Conservation (phyloP, 2,797 vertebrate genomes). For the Microchirus variegatus region DNA sequence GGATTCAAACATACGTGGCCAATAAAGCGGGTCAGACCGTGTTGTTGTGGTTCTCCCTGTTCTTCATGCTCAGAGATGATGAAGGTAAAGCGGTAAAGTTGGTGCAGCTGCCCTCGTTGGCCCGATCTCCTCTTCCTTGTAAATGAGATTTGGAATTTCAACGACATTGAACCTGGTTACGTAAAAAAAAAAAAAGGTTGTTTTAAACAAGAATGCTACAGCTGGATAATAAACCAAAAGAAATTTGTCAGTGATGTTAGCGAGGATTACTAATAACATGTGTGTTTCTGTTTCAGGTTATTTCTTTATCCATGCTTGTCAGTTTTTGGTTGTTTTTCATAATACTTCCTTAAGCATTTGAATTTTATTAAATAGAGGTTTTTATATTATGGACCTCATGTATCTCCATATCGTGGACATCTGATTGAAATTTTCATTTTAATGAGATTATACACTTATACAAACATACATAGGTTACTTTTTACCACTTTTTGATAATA, state of each 20-base stretch:
- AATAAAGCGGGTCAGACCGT: neutral
- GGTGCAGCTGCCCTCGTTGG: conserved; percentile 40
- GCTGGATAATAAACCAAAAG: neutral
- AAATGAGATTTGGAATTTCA: conserved; percentile 24
- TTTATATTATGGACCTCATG: no score
- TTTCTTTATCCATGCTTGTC: neutral
- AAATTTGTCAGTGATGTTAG: neutral
- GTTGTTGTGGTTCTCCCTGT: conserved; percentile 28
- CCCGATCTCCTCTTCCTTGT: neutral
- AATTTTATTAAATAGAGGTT: no score
- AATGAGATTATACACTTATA: no score
- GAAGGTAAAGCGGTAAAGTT: conserved; percentile 35
- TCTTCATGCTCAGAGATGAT: conserved; percentile 16
- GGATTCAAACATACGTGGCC: neutral
- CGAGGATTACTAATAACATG: neutral
- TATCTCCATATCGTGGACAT: no score
- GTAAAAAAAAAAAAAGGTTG: conserved; percentile 42
- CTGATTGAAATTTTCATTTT: no score
- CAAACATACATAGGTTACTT: no score
- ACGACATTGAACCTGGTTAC: conserved; percentile 29
- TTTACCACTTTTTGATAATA: neutral
- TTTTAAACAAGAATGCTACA: conserved; percentile 10
- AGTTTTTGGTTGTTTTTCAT: neutral
- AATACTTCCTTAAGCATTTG: neutral
- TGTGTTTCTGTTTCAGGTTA: neutral